Percentiles rank a stretch among this genome's conserved stretches.
Evolutionary conservation across 2,888 invertebrate species (phyloP).

Genomic region (Xanthorhoe designata): DNA sequence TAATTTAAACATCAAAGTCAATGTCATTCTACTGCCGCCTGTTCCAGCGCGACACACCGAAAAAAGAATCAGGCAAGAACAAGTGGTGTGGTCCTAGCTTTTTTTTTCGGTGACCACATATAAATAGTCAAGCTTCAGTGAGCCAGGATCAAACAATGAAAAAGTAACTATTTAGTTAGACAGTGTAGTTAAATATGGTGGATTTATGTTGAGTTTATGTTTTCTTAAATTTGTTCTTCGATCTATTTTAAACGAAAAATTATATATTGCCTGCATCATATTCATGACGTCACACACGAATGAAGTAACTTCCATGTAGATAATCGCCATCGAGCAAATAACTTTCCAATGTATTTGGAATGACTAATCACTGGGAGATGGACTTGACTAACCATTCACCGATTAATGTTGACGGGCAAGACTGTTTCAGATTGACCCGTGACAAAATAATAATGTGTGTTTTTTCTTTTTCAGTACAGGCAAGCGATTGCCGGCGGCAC

Average conservation of each 20-base stretch:
- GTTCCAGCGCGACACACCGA: no score
- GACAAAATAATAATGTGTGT: constrained; percentile 15
- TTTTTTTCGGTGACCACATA: no score
- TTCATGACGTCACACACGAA: constrained; percentile 58
- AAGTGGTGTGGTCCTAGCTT: no score
- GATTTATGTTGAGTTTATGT: constrained; percentile 18
- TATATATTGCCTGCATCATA: constrained; percentile 73
- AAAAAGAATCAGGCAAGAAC: no score
- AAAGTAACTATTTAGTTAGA: not conserved
- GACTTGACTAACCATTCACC: constrained; percentile 74
- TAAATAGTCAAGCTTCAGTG: no score
- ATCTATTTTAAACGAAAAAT: constrained; percentile 22
- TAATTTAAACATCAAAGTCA: not conserved
- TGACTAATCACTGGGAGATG: constrained; percentile 80
- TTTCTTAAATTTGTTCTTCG: constrained; percentile 7
- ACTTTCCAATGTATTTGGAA: constrained; percentile 78
- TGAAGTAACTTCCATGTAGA: constrained; percentile 62
- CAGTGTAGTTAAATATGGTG: constrained; percentile 15
- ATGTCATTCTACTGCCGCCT: no score
- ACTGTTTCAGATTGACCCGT: not conserved
- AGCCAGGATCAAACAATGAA: no score
- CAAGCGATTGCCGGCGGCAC: constrained; percentile 91
- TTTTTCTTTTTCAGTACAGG: constrained; percentile 89
- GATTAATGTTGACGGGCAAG: constrained; percentile 49
- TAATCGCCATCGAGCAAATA: constrained; percentile 73